These are phyloP conservation scores for Felis chaus DNA, from an alignment of 2,113 vertebrate species.

Conservation along the genomic window DNA sequence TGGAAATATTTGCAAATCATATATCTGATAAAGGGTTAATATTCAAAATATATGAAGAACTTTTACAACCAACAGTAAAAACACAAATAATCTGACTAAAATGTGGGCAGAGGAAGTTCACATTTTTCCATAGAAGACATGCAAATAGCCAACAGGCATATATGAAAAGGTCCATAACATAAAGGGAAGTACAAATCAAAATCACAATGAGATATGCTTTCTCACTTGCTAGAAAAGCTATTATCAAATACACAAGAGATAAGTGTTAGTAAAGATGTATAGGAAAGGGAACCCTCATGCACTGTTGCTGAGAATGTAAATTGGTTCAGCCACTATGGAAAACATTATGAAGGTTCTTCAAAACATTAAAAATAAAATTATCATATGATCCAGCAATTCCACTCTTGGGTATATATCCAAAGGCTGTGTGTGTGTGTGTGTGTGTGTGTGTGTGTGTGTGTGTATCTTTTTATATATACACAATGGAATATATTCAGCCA, in stretches of 20 bases:
- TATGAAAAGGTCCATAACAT: neutral
- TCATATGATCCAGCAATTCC: neutral
- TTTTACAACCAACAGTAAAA: neutral
- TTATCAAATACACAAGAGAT: neutral
- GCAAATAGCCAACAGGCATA: neutral
- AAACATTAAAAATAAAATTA: neutral
- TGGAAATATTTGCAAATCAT: neutral
- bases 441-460: no score
- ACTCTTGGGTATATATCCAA: neutral
- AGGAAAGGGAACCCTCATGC: neutral
- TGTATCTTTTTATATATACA: neutral
- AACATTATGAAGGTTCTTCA: neutral
- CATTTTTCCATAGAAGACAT: neutral
- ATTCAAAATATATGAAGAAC: neutral
- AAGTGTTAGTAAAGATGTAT: neutral
- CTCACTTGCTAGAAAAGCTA: neutral
- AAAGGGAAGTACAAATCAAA: neutral
- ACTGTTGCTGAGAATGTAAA: neutral
- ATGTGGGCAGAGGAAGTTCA: neutral
- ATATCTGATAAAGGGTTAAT: neutral
- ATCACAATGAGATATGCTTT: neutral
- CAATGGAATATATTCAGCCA: neutral
- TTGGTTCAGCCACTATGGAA: neutral
- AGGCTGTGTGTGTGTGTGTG: neutral
- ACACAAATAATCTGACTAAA: neutral